A percentile compares a stretch with the other conserved stretches of the same genome.
These are phyloP conservation scores for Xiphorhynchus erythropygius DNA, from an alignment of 2,797 vertebrate species.

Conservation along the genomic window DNA sequence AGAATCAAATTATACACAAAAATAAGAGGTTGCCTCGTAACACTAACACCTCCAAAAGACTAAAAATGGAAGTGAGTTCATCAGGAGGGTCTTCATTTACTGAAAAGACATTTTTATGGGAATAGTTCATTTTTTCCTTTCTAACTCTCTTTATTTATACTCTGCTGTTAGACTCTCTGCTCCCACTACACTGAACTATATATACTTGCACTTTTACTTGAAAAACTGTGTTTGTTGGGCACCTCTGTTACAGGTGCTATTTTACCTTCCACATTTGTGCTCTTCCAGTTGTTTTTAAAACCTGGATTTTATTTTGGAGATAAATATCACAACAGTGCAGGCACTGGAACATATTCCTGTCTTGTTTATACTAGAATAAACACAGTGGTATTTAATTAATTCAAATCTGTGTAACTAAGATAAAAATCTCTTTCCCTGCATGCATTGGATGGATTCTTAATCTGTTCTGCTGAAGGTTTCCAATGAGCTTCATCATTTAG, in stretches of 20 bases:
- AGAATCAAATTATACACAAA: neutral
- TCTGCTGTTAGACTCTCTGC: neutral
- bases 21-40: neutral
- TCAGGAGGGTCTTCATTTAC: neutral
- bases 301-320: conserved; percentile 26
- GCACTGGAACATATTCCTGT: neutral
- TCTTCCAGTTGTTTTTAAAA: conserved; percentile 12
- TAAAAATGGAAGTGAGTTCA: neutral
- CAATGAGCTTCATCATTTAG: neutral
- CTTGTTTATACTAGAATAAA: conserved; percentile 31
- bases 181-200: neutral
- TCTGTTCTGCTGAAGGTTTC: neutral
- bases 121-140: neutral
- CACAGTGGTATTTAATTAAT: conserved; percentile 3
- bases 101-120: neutral
- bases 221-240: neutral
- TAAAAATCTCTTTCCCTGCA: conserved; percentile 38
- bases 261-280: neutral
- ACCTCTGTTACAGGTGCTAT: neutral
- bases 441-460: neutral
- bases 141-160: neutral
- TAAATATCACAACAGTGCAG: conserved; percentile 20
- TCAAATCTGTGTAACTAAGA: conserved; percentile 23
- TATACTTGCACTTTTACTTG: neutral
- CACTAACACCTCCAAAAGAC: neutral